These are phyloP conservation scores for Phoebastria nigripes DNA, from an alignment of 2,797 vertebrate genomes.

Conservation along the genomic window DNA sequence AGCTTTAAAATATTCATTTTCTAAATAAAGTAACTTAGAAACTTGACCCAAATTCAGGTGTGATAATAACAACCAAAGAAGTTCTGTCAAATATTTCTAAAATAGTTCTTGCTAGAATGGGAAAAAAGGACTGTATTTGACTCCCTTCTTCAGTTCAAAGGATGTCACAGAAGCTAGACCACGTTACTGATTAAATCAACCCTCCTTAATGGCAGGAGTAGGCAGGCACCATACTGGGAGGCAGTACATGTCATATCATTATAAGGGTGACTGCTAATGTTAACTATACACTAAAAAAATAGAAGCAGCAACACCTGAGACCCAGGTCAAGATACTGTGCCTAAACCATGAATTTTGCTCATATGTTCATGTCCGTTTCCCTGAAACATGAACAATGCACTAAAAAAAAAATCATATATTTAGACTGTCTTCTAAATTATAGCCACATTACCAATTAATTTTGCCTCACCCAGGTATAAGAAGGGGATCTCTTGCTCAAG, in stretches of 20 bases:
- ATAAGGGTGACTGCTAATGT: conserved; percentile 80
- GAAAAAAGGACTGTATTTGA: background rate
- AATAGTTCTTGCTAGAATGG: background rate
- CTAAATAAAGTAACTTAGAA: conserved; percentile 67
- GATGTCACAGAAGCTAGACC: conserved; percentile 43
- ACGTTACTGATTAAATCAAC: conserved; percentile 67
- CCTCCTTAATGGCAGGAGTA: conserved; percentile 48
- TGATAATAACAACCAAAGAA: background rate
- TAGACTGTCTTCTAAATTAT: background rate
- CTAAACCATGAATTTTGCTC: conserved; percentile 32
- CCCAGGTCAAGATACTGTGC: conserved; percentile 29
- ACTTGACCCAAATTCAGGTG: conserved; percentile 47
- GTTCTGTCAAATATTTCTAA: conserved; percentile 12
- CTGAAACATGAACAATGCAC: background rate
- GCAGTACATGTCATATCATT: conserved; percentile 71
- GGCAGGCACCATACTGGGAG: conserved; percentile 51
- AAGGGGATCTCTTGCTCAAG: background rate
- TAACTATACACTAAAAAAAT: conserved; percentile 77
- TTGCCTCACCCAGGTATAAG: background rate
- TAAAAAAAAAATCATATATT: background rate
- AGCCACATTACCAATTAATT: background rate
- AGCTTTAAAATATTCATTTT: conserved; percentile 72
- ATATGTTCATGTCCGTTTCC: background rate
- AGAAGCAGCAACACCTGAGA: conserved; percentile 76
- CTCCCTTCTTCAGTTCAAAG: conserved; percentile 30